phyloP scores from a whole-genome alignment of 2,113 vertebrate species.

The Sylvia atricapilla region DNA sequence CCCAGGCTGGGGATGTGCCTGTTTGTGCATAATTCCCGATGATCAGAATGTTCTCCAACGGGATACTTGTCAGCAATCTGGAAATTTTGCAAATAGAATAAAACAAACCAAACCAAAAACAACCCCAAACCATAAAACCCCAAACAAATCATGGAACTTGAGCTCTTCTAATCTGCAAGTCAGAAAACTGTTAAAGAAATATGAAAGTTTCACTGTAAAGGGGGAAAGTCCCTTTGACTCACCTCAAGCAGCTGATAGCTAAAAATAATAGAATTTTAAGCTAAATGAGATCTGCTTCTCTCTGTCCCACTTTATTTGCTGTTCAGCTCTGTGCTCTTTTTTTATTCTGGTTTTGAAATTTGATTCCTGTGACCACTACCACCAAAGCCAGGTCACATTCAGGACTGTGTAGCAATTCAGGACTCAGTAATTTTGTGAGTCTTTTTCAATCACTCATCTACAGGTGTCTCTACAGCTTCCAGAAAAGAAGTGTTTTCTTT shows the following conservation, averaged over 20 bases:
- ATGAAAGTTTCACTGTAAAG: not conserved
- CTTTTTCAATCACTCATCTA: not conserved
- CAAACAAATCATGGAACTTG: not conserved
- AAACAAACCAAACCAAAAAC: not conserved
- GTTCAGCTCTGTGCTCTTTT: not conserved
- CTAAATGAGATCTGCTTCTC: not conserved
- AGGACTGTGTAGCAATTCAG: not conserved
- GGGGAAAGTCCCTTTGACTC: not conserved
- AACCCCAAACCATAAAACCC: not conserved
- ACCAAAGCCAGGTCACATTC: not conserved
- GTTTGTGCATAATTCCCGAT: fast-evolving
- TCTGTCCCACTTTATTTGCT: not conserved
- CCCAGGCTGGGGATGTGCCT: not conserved
- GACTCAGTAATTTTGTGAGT: not conserved
- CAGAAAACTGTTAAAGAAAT: not conserved
- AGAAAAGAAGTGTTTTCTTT: not conserved
- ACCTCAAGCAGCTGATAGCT: not conserved
- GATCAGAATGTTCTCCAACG: not conserved
- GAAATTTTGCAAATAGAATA: not conserved
- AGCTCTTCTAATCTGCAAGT: not conserved
- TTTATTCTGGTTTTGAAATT: not conserved
- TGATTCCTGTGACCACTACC: not conserved
- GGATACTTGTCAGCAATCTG: not conserved
- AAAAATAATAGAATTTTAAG: not conserved
- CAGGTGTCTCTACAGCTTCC: not conserved